These are phyloP conservation scores for Acrocyrtus sp. DNA, from an alignment of 2,888 invertebrate species.

Conservation along the genomic window DNA sequence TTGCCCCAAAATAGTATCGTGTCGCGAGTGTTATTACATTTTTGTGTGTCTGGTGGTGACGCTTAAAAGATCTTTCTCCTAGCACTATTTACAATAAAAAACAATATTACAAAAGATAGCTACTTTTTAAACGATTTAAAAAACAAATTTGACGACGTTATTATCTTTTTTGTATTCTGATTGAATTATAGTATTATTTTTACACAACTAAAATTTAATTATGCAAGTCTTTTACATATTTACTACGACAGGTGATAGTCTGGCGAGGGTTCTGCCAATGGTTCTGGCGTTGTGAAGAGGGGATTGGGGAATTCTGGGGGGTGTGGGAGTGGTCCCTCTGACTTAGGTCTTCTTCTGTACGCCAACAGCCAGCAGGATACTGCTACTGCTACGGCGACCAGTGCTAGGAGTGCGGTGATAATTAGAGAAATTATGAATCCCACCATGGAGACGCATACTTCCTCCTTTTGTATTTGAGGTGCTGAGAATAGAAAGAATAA, in stretches of 20 bases:
- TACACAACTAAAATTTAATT: slow-evolving; percentile 5
- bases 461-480: slow-evolving; percentile 69
- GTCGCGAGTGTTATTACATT: too few relatives aligned
- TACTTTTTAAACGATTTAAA: slow-evolving; percentile 16
- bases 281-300: slow-evolving; percentile 84
- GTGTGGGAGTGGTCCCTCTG: slow-evolving; percentile 90
- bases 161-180: too few relatives aligned
- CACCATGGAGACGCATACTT: slow-evolving; percentile 93
- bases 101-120: slow-evolving; percentile 17
- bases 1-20: background rate
- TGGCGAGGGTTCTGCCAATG: slow-evolving; percentile 83
- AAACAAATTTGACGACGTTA: too few relatives aligned
- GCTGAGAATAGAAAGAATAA: slow-evolving; percentile 43
- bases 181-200: too few relatives aligned
- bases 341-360: slow-evolving; percentile 86
- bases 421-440: slow-evolving; percentile 92
- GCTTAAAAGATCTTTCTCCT: slow-evolving; percentile 4
- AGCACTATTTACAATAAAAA: slow-evolving; percentile 20
- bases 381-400: slow-evolving; percentile 93
- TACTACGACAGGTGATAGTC: slow-evolving; percentile 74
- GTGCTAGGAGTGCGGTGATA: slow-evolving; percentile 88
- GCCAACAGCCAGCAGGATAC: slow-evolving; percentile 97
- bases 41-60: slow-evolving; percentile 21
- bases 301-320: slow-evolving; percentile 96
- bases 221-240: slow-evolving; percentile 32